Evolutionary conservation across 2,888 invertebrate genomes (phyloP), one percentile per base, ranked within the genome.

Genomic region (Arge pagana): DNA sequence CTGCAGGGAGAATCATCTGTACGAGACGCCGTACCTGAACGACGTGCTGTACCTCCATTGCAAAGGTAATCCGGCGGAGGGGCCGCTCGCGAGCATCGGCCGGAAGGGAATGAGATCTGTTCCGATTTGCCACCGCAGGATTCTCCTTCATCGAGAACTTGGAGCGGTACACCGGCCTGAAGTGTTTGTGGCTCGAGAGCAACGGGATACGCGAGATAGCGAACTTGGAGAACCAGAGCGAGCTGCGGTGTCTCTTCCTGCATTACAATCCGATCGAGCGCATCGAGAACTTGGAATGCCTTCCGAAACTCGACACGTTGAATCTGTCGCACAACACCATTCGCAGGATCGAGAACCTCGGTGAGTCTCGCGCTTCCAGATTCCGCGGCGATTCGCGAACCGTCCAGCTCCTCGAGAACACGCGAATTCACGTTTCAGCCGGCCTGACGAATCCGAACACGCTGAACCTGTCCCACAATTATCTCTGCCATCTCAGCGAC

Each of bases 21-120:
- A 96, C 71, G 81, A 85, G 60, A 96, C 96, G 0, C 96, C 96
- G 0, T 79, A 86, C 62, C 79, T 97, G 7, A 97, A 97, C 75
- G 95, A 96, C 75, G 93, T 95, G 8, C 80, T 97, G 0, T 97
- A 97, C 76, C 81, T 97, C 31, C 96, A 97, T 80, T 96, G 84
- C 81, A 87, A 96, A 88, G 90, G 93, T 90, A 77, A 67, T 56
- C 33, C 5, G 13, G 3, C 35, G 4, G 2, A 18, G 1, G 8
- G 2, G 1, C n/a, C 23, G 2, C 5, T 10, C 23, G 21, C 23
- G 21, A 41, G 3, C 7, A 21, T 3, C 4, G 7, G 19, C 11
- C n/a, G 50, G 26, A n/a, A 11, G 15, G 16, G 16, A 5, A 3
- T 7, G 36, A 13, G 31, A 26, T 18, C 23, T 10, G 10, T 7